These are phyloP conservation scores for Drosophila gaucha DNA, from an alignment of 2,888 invertebrate genomes.

Conservation along the genomic window DNA sequence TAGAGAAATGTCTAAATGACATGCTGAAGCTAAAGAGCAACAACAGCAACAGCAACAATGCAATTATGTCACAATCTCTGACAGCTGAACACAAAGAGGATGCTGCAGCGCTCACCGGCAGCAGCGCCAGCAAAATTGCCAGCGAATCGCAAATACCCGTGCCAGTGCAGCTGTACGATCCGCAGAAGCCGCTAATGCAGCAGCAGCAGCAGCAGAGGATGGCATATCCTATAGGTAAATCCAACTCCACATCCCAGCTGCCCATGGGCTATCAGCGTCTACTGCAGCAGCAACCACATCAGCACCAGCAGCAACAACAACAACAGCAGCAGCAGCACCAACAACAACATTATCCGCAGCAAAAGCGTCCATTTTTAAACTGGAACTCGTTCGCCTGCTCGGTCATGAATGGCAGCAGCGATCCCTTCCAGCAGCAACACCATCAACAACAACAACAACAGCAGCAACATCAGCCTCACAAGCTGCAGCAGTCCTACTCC, in stretches of 20 bases:
- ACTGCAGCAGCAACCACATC: slow-evolving; percentile 74
- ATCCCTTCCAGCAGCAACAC: slow-evolving; percentile 74
- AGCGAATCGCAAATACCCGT: slow-evolving; percentile 72
- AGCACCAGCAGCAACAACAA: slow-evolving; percentile 47
- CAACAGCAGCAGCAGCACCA: slow-evolving; percentile 49
- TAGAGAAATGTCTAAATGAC: slow-evolving; percentile 84
- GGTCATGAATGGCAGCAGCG: slow-evolving; percentile 75
- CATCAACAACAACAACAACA: slow-evolving; percentile 57
- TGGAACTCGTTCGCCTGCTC: slow-evolving; percentile 84
- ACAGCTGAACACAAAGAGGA: slow-evolving; percentile 68
- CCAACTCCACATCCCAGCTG: slow-evolving; percentile 83
- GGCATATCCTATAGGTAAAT: slow-evolving; percentile 82
- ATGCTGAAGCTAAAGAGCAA: slow-evolving; percentile 81
- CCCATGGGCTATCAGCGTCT: slow-evolving; percentile 79
- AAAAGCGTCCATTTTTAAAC: slow-evolving; percentile 82
- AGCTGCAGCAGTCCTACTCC: slow-evolving; percentile 73
- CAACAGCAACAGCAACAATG: slow-evolving; percentile 56
- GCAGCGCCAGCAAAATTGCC: slow-evolving; percentile 52
- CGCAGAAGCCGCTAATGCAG: slow-evolving; percentile 66
- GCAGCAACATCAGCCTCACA: slow-evolving; percentile 58
- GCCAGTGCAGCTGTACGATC: slow-evolving; percentile 71
- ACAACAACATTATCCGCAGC: slow-evolving; percentile 76
- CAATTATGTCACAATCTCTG: slow-evolving; percentile 53
- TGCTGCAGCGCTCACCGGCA: slow-evolving; percentile 24
- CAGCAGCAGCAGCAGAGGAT: slow-evolving; percentile 66